Base-by-base conservation (phyloP, 2,113 vertebrate species). In the Leptocoma aspasia region DNA sequence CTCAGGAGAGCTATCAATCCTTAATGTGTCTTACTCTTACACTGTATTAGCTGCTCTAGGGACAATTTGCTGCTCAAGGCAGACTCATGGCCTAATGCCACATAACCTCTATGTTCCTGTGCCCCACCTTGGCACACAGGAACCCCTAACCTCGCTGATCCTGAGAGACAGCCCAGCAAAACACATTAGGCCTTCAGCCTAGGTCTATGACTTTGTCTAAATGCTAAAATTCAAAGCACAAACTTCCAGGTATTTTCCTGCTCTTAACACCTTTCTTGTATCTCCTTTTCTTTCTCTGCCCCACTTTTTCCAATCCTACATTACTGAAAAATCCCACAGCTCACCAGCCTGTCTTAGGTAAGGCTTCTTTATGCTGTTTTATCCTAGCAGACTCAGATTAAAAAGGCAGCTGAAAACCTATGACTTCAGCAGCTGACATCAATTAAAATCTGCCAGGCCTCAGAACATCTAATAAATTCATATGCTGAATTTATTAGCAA, bases 31-130 rank as follows among this genome's bases (percentile, higher is more conserved):
- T 54, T 45, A 17, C 42, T 76, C 28, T 53, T 26, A n/a, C 6
- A 17, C 6, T 75, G 64, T 11, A 9, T 53, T 21, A 64, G 39
- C 44, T 82, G 15, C 49, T 76, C 79, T 23, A 11, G 70, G 44
- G 57, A 60, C 66, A 60, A 20, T 9, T 2, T 4, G 56, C 23
- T 30, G 33, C 42, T 52, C 47, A n/a, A 52, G 47, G 61, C 4
- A 7, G 68, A 50, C 53, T 63, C 66, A 13, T 39, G n/a, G 33
- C 18, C 49, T 23, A 41, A 61, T 41, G 28, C 12, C 76, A 49
- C 22, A 33, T 1, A 42, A 39, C 18, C 28, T 16, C 52, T 16
- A 0, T 7, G 15, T 26, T 65, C 57, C 53, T n/a, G 1, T 49
- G 37, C 41, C 57, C n/a, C 37, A 37, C 66, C 49, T 1, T n/a